Evolutionary conservation across 2,888 invertebrate genomes (phyloP).

Genomic region (Platycnemis pennipes): DNA sequence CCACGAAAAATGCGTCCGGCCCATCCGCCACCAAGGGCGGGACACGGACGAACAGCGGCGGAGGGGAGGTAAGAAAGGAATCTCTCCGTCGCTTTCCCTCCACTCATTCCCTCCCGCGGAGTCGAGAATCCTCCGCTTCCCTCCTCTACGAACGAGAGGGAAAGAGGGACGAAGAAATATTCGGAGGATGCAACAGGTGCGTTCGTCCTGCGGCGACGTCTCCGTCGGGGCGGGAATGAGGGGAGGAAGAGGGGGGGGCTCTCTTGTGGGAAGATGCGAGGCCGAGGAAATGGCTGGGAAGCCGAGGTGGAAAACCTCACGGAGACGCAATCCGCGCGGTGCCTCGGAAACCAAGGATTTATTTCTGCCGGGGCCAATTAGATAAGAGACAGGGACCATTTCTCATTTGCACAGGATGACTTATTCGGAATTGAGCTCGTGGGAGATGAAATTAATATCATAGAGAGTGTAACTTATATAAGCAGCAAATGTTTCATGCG

Average conservation of each 20-base stretch:
- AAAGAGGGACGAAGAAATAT: neutral
- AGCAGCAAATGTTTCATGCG: too few species aligned
- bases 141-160: neutral
- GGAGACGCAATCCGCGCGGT: too few species aligned
- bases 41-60: neutral
- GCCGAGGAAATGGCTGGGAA: neutral
- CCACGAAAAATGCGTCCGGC: neutral
- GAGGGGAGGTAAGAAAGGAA: neutral
- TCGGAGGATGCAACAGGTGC: slow-evolving; percentile 24
- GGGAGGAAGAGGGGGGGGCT: neutral
- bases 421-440: too few species aligned
- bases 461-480: too few species aligned
- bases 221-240: neutral
- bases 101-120: neutral
- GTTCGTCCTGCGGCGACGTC: neutral
- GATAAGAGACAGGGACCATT: too few species aligned
- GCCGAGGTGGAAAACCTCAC: neutral
- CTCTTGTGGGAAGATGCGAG: neutral
- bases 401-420: too few species aligned
- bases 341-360: too few species aligned
- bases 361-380: too few species aligned
- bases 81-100: neutral
- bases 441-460: too few species aligned
- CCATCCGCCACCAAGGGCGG: neutral
- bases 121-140: neutral